phyloP scores from a whole-genome alignment of 92 coral and sea anemone species.

The Phymanthus crucifer region DNA sequence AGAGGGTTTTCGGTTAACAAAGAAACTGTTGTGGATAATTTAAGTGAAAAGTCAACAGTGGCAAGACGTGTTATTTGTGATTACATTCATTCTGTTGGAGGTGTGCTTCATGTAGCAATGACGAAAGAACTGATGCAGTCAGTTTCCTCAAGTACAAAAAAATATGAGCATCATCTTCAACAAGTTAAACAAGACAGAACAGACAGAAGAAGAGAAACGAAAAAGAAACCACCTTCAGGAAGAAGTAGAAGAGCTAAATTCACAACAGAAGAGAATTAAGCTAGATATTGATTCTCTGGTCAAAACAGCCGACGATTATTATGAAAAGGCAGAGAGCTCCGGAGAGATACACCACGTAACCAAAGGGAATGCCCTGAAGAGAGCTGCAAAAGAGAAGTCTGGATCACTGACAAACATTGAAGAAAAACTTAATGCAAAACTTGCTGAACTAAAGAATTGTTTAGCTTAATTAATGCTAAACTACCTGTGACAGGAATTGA shows the following conservation, averaged over 20 bases:
- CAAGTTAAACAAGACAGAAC: conserved; percentile 45
- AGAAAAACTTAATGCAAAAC: conserved; percentile 22
- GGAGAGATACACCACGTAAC: conserved; percentile 26
- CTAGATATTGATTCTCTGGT: conserved; percentile 7
- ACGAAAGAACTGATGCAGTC: conserved; percentile 45
- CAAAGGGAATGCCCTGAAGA: conserved; percentile 39
- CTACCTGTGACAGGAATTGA: background rate
- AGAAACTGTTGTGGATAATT: conserved; percentile 53
- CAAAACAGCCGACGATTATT: conserved; percentile 25
- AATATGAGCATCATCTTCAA: conserved; percentile 43
- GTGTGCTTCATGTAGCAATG: conserved; percentile 42
- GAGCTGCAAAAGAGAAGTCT: conserved; percentile 49
- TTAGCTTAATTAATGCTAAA: background rate
- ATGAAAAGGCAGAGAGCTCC: conserved; percentile 29
- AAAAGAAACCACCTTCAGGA: background rate
- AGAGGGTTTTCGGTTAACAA: conserved; percentile 58
- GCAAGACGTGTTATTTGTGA: conserved; percentile 50
- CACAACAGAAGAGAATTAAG: background rate
- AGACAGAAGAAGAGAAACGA: conserved; percentile 42
- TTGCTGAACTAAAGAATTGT: background rate
- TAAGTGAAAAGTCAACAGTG: conserved; percentile 38
- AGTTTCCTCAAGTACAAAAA: conserved; percentile 42
- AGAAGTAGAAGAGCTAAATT: conserved; percentile 4
- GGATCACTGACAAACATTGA: conserved; percentile 34
- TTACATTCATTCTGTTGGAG: conserved; percentile 50